phyloP scores from a whole-genome alignment of 2,113 vertebrate species.

The Plotosus lineatus region DNA sequence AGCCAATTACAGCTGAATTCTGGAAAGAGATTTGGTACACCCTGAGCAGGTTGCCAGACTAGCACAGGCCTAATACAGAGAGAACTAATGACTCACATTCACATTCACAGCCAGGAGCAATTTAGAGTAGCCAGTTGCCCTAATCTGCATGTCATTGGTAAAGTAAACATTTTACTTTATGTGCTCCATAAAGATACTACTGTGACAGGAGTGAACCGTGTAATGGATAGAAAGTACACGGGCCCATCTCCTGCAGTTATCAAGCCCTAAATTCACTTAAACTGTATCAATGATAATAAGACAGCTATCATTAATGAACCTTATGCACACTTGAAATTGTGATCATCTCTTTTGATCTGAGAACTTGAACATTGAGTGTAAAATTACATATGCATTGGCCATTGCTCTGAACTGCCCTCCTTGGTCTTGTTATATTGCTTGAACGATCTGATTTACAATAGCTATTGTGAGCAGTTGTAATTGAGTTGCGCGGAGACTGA shows the following conservation, averaged over 20 bases:
- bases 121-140: no score
- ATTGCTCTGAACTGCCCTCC: conserved; percentile 5
- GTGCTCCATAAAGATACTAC: not conserved
- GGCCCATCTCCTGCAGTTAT: not conserved
- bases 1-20: no score
- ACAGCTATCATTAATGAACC: conserved; percentile 26
- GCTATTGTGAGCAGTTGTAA: conserved; percentile 31
- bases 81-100: no score
- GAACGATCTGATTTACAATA: conserved; percentile 14
- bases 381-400: conserved; percentile 18
- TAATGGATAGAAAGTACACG: not conserved
- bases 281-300: conserved; percentile 19
- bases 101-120: no score
- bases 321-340: conserved; percentile 30
- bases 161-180: not conserved
- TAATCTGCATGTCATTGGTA: no score
- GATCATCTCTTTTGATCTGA: conserved; percentile 41
- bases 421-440: conserved; percentile 1
- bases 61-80: no score
- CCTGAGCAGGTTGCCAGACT: no score
- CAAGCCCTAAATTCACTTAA: not conserved
- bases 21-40: no score
- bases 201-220: not conserved
- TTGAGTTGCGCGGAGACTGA: conserved; percentile 36
- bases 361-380: conserved; percentile 34